Evolutionary conservation across 2,797 vertebrate species (phyloP), one percentile per base, ranked within the genome.

Genomic region (Malacoraja senta): DNA sequence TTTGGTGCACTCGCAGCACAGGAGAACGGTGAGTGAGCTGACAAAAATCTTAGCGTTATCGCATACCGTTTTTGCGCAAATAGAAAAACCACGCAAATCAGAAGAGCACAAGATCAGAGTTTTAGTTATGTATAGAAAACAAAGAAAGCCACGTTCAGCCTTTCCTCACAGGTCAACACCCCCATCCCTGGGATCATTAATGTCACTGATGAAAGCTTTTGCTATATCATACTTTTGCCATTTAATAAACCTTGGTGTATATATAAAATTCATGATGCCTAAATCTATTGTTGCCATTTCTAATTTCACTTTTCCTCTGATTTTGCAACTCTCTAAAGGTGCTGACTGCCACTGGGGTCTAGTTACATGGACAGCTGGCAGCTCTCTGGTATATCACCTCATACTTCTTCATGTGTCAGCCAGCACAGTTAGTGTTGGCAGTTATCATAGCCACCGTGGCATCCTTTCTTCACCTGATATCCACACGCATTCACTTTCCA

Each of bases 321-420:
- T 35, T 88, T 88, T 88, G 84, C 84, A 21, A 63, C 84, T 88
- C 81, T 84, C 61, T 24, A 63, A 35, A 88, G 17, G 84, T 68
- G 63, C 17, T 35, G 63, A 88, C n/a, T 88, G 13, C n/a, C 17
- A 24, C 84, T 35, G 84, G 63, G 63, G 84, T 63, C 63, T 10
- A 32, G 84, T 68, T 88, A 68, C 61, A n/a, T 21, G 61, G 84
- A 63, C 84, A 35, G 84, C 84, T 35, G 63, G 84, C 84, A 21
- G 61, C 61, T 88, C 63, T 88, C 61, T 61, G 81, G 81, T 88
- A 68, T 19, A 88, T 1, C 61, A 68, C n/a, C 63, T 21, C 65
- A 35, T 65, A 88, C 63, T 26, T 88, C 63, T 68, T 68, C 84
- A 68, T 8, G 63, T 35, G 84, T 68, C 61, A 88, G 63, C 61